Conservation (phyloP, 2,797 vertebrate genomes). For the Crenuchus spilurus region DNA sequence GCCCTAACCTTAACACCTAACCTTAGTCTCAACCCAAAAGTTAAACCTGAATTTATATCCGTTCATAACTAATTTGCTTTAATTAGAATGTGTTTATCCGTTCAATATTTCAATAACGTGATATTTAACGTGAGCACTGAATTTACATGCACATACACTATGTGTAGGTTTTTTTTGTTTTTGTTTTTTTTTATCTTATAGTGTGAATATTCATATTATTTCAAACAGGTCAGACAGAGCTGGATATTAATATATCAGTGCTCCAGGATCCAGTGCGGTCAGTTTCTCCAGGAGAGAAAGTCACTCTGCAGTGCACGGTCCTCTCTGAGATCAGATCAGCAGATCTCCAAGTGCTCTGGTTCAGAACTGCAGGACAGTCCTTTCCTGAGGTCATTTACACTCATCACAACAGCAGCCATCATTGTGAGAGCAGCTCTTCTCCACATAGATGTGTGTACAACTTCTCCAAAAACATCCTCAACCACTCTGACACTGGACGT, state of each 20-base stretch:
- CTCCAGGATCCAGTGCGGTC: background rate
- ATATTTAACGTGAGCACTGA: no score
- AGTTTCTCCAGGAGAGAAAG: slow-evolving; percentile 20
- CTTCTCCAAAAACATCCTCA: slow-evolving; percentile 29
- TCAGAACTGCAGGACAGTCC: slow-evolving; percentile 39
- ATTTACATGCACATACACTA: no score
- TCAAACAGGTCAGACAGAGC: background rate
- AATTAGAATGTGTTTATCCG: no score
- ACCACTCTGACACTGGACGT: background rate
- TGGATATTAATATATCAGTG: background rate
- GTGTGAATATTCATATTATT: background rate
- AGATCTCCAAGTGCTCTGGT: slow-evolving; percentile 45
- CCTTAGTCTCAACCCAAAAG: no score
- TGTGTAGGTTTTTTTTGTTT: no score
- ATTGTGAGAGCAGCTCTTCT: slow-evolving; percentile 23
- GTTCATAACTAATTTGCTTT: no score
- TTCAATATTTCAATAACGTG: no score
- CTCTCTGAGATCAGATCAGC: background rate
- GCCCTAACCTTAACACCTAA: no score
- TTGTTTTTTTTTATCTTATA: no score
- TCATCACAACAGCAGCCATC: slow-evolving; percentile 20
- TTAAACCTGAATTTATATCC: no score
- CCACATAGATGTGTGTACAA: slow-evolving; percentile 29
- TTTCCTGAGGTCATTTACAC: slow-evolving; percentile 17
- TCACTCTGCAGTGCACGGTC: slow-evolving; percentile 44